A percentile compares a stretch with the other conserved stretches of the same genome.
Evolutionary conservation across 2,113 vertebrate genomes (phyloP).

Genomic region (Quiscalus mexicanus): DNA sequence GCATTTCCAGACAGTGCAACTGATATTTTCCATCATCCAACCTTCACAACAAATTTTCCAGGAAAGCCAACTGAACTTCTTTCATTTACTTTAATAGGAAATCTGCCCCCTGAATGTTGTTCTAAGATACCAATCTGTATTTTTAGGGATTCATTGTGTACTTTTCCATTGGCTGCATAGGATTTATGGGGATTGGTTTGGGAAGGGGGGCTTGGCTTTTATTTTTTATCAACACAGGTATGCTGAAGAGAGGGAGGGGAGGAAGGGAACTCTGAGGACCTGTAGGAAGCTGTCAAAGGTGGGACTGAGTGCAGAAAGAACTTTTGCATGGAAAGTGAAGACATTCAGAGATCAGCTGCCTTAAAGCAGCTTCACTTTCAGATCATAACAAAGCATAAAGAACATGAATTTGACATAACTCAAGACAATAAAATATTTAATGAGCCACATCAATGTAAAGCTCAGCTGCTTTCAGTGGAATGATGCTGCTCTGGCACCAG

Average conservation of each 20-base stretch:
- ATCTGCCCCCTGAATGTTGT: background rate
- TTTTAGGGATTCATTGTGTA: background rate
- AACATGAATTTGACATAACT: background rate
- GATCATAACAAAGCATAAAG: background rate
- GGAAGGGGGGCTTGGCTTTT: background rate
- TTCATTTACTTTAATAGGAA: background rate
- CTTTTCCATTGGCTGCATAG: background rate
- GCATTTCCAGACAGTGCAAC: background rate
- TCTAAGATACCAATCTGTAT: background rate
- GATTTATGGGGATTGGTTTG: background rate
- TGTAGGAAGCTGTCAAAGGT: background rate
- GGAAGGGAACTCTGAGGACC: background rate
- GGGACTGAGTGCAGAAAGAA: background rate
- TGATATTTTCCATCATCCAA: background rate
- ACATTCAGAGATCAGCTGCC: background rate
- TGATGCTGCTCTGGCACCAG: background rate
- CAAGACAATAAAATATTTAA: background rate
- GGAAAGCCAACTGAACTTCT: background rate
- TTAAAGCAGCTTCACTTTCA: background rate
- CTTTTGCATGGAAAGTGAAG: background rate
- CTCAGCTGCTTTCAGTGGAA: background rate
- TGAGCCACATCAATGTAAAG: background rate
- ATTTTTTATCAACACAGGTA: background rate
- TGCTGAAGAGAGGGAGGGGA: background rate
- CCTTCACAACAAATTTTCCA: background rate